Conservation (phyloP, 2,113 vertebrate genomes). For the Triplophysa tibetana region DNA sequence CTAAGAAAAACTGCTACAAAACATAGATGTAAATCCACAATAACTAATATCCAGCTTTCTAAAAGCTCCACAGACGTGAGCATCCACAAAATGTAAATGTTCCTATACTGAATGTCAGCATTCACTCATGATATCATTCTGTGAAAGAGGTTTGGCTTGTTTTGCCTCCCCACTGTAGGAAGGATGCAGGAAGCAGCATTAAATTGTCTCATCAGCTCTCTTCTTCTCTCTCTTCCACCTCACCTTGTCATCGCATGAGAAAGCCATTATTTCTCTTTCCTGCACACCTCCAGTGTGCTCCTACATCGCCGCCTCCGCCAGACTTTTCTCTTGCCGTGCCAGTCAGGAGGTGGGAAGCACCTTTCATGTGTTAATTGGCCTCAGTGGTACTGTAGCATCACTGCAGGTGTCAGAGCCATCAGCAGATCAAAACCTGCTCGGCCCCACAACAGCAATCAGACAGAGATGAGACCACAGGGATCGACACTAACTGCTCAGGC, state of each 20-base stretch:
- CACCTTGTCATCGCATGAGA: slow-evolving; percentile 21
- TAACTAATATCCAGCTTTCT: not conserved
- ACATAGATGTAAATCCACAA: too few relatives aligned
- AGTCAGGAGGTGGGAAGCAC: slow-evolving; percentile 30
- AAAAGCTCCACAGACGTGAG: not conserved
- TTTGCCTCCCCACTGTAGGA: not conserved
- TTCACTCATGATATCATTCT: not conserved
- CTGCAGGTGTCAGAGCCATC: slow-evolving; percentile 38
- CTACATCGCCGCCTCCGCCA: not conserved
- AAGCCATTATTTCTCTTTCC: slow-evolving; percentile 7
- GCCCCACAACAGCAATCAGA: slow-evolving; percentile 21
- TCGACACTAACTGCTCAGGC: slow-evolving; percentile 19
- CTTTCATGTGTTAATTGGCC: slow-evolving; percentile 60
- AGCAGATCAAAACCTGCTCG: slow-evolving; percentile 27
- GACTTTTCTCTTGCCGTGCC: not conserved
- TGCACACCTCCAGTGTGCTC: not conserved
- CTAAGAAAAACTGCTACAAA: too few relatives aligned
- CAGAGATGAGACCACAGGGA: slow-evolving; percentile 8
- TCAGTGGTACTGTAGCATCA: slow-evolving; percentile 37
- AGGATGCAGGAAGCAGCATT: slow-evolving; percentile 36
- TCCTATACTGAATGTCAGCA: not conserved
- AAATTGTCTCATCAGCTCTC: slow-evolving; percentile 41
- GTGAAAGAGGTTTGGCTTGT: slow-evolving; percentile 3
- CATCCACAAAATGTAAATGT: not conserved
- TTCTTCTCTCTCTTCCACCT: slow-evolving; percentile 22